Base-by-base conservation (phyloP, 1,140 invertebrate species). In the Drosophila melanica region DNA sequence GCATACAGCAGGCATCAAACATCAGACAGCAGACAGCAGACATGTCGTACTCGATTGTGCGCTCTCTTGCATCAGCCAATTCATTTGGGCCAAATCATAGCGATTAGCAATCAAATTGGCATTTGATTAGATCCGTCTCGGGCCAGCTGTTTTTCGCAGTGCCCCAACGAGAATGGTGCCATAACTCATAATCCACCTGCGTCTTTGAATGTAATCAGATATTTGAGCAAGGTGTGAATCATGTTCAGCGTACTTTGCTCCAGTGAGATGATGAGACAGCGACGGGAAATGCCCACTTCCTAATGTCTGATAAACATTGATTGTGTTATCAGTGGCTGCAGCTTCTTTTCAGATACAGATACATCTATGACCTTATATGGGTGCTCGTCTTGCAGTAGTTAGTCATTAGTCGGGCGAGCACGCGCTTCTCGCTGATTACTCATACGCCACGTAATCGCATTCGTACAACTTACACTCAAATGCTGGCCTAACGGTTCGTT, bases 41-140 rank as follows among this genome's bases (percentile, higher is more conserved):
- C 23, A 20, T 53, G 53, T 14, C 42, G 20, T 71, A 23, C 44
- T 9, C 33, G 27, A 20, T 27, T 51, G 62, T 18, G 18, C 16
- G 16, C 7, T 41, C 72, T 72, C 74, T 89, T 89, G 74, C 84
- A 89, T 89, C 84, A 89, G 84, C 84, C 84, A 80, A 68, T 68
- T 78, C 57, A 51, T 33, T 44, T 51, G 45, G 8, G 37, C 6
- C 16, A 27, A 23, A 53, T 45, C 27, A 59, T 30, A 33, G 16
- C 20, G 11, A 53, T 67, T 45, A 67, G 39, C 18, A 60, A 68
- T 68, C 50, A 68, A 68, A 54, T 73, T 62, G 70, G 30, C 55
- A 68, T 55, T 62, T 73, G 70, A 73, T 73, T 68, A 73, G 35
- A 2, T 18, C 16, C n/a, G n/a, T n/a, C 18, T 14, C 27, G 30